Base-by-base conservation (phyloP, 2,797 vertebrate species). In the Molossus alvarezi region DNA sequence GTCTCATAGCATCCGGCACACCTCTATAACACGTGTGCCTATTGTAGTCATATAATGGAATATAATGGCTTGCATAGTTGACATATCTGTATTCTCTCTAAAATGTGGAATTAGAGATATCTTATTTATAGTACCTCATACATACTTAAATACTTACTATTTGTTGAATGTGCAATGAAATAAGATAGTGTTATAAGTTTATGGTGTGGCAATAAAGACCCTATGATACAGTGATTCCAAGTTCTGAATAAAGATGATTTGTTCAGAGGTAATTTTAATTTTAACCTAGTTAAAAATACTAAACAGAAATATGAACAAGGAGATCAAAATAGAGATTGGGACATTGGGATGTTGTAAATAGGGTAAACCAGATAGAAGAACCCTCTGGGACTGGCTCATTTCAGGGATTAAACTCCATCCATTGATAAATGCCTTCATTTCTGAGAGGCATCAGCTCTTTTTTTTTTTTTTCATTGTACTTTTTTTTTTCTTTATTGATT, bases 231-330 rank as follows among this genome's bases (percentile, higher is more conserved):
- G 45, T 81, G n/a, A 88, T 60, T 91, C 18, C 13, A 88, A 53
- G 4, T 90, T 93, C 33, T 90, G 1, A 88, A 64, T 58, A 64
- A 87, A 64, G 14, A 71, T 94, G 33, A 53, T 89, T 91, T 87
- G 41, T 84, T 25, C n/a, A 45, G 6, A 53, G 33, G n/a, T 84
- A 51, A 87, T 81, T 93, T 83, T 86, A 88, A 55, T 67, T 86
- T 82, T 94, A 48, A 92, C 57, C 17, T 53, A 57, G 13, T 88
- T 23, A 91, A 94, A 94, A 94, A 82, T 76, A 57, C 27, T 48
- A 1, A 89, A 27, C 6, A 64, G 82, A 65, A 85, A 29, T 72
- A 23, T 71, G 41, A 91, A 0, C 51, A 85, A 23, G n/a, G 27
- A 57, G n/a, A 64, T 76, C 80, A 25, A 94, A 90, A 33, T 58